phyloP scores from a whole-genome alignment of 2,888 invertebrate species.

The Lasioglossum vierecki region DNA sequence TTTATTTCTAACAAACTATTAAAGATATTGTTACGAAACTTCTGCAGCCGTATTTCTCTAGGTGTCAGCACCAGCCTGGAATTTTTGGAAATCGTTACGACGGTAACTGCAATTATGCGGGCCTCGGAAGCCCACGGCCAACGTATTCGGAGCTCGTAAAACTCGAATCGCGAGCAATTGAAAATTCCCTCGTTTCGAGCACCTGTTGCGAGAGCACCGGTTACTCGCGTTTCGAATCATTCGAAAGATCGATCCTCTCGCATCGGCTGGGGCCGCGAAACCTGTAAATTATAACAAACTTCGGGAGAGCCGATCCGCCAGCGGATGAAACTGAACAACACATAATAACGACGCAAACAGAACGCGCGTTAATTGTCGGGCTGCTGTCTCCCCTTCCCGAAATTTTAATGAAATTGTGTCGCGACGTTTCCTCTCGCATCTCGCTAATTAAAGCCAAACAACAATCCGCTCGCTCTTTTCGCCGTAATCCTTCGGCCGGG shows the following conservation, averaged over 20 bases:
- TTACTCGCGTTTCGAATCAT: background rate
- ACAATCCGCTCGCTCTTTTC: background rate
- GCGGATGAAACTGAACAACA: background rate
- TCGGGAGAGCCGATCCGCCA: background rate
- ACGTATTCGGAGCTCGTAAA: background rate
- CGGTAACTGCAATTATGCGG: background rate
- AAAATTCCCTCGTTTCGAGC: background rate
- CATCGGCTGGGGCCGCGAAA: background rate
- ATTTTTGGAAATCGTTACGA: background rate
- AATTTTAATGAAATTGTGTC: background rate
- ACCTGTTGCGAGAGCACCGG: constrained; percentile 6
- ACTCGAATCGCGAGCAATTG: background rate
- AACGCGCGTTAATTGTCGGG: background rate
- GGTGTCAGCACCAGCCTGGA: background rate
- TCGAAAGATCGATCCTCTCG: background rate
- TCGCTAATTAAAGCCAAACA: constrained; percentile 5
- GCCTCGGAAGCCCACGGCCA: background rate
- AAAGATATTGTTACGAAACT: background rate
- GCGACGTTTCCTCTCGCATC: background rate
- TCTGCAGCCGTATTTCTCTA: background rate
- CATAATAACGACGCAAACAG: constrained; percentile 9
- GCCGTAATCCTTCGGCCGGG: background rate
- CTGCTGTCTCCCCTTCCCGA: background rate
- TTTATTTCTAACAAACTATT: background rate
- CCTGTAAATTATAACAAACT: background rate